These are phyloP conservation scores for Diabrotica virgifera DNA, from an alignment of 1,140 invertebrate genomes.

Conservation along the genomic window DNA sequence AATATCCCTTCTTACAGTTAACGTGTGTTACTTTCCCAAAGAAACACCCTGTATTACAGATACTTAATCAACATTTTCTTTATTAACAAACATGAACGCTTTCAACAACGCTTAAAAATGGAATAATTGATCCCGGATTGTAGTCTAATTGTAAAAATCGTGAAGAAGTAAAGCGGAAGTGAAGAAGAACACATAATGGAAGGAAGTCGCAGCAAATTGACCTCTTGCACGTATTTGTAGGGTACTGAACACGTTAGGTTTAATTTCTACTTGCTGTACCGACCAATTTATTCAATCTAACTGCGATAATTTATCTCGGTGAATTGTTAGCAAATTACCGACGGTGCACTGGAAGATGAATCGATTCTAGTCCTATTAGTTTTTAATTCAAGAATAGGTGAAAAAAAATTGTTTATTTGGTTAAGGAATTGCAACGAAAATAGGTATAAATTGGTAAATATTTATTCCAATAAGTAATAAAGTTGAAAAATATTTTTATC, in stretches of 20 bases:
- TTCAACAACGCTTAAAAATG: too few species aligned
- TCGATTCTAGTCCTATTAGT: background rate
- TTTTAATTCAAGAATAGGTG: background rate
- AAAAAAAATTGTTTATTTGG: too few species aligned
- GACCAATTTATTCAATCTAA: background rate
- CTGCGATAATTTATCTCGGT: background rate
- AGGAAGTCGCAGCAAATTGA: conserved; percentile 2
- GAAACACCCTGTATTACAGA: too few species aligned
- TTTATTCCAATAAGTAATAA: too few species aligned
- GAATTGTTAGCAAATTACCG: background rate
- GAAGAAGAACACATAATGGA: background rate
- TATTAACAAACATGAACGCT: too few species aligned
- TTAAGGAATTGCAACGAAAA: too few species aligned
- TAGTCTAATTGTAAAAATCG: background rate
- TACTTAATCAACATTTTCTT: too few species aligned
- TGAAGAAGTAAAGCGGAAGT: background rate
- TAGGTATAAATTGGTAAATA: too few species aligned
- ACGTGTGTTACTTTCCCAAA: too few species aligned
- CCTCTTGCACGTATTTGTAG: background rate
- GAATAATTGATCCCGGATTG: too few species aligned
- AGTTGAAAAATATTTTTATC: too few species aligned
- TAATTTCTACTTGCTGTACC: background rate
- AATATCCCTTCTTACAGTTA: too few species aligned
- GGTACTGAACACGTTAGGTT: background rate
- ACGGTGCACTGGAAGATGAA: background rate